phyloP scores from a whole-genome alignment of 2,888 invertebrate species.

The Strigamia crassipes region DNA sequence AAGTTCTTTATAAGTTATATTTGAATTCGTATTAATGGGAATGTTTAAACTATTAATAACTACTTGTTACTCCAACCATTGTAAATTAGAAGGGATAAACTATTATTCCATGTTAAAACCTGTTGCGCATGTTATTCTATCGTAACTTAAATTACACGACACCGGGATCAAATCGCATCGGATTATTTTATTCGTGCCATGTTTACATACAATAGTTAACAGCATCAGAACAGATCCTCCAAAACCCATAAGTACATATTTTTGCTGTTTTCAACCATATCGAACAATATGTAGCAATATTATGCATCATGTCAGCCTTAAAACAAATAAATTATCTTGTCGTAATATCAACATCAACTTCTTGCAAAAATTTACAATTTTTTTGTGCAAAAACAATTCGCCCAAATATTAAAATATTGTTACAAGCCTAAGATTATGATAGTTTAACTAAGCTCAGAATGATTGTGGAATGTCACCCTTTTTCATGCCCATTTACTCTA shows the following conservation, averaged over 20 bases:
- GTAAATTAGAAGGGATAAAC: not conserved
- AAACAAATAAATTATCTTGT: not conserved
- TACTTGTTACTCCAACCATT: not conserved
- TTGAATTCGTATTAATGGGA: not conserved
- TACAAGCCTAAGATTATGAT: not conserved
- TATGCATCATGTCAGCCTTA: not conserved
- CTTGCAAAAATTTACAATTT: constrained; percentile 5
- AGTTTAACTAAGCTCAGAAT: constrained; percentile 4
- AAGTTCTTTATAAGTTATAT: not conserved
- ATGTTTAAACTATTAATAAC: too few species aligned
- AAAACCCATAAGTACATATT: constrained; percentile 18
- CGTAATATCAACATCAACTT: constrained; percentile 13
- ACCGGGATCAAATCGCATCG: constrained; percentile 5
- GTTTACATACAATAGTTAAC: constrained; percentile 25
- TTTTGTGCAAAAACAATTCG: not conserved
- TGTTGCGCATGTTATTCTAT: not conserved
- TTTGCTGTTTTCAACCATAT: constrained; percentile 8
- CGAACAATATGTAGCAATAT: constrained; percentile 10
- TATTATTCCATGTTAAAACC: not conserved
- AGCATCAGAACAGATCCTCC: not conserved
- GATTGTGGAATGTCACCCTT: not conserved
- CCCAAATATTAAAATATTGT: constrained; percentile 4
- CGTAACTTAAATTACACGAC: not conserved
- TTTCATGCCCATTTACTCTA: not conserved
- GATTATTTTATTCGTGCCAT: constrained; percentile 30